Evolutionary conservation across 2,797 vertebrate species (phyloP), one percentile per base, ranked within the genome.

Genomic region (Megaceryle alcyon): DNA sequence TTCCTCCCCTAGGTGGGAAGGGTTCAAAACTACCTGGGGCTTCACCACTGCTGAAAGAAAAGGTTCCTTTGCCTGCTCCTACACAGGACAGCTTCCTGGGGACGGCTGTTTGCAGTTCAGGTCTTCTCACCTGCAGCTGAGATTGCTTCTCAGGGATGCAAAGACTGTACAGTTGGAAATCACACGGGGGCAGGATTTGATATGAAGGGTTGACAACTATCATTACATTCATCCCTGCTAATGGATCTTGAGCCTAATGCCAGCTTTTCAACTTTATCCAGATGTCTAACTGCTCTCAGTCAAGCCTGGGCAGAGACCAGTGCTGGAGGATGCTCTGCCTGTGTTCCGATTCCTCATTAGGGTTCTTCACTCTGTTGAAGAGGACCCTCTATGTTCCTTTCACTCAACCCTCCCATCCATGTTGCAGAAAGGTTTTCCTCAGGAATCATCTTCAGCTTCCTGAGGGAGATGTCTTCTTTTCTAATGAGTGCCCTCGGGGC

Each of bases 321-420:
- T 21, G 60, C 69, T 90, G 65, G 25, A 56, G 41, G 41, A 84
- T n/a, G 29, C 23, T 63, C 73, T 73, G 43, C 39, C 28, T 48
- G 44, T 21, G 17, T 49, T 84, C 41, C 0, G 1, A 26, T 37
- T 53, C 54, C 53, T 61, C 0, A 0, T 9, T 28, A 60, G 44
- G 33, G 37, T 35, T 86, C 33, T 53, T 64, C 31, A 19, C 31
- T 39, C 26, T 77, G 28, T 37, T 83, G 60, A 70, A 59, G 46
- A 69, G 41, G 29, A 80, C n/a, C 11, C 20, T 64, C 35, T 51
- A 0, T 25, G 39, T 49, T 91, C 16, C 84, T 61, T 2, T 57
- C 4, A 2, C 44, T 82, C n/a, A 68, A 12, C 46, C 51, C 72
- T 78, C 75, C 63, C 54, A 68, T 31, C 43, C 21, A 3, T 8